Percentiles rank a stretch among this genome's conserved stretches.
These are phyloP conservation scores for Nudaria mundana DNA, from an alignment of 2,888 invertebrate genomes.

Conservation along the genomic window DNA sequence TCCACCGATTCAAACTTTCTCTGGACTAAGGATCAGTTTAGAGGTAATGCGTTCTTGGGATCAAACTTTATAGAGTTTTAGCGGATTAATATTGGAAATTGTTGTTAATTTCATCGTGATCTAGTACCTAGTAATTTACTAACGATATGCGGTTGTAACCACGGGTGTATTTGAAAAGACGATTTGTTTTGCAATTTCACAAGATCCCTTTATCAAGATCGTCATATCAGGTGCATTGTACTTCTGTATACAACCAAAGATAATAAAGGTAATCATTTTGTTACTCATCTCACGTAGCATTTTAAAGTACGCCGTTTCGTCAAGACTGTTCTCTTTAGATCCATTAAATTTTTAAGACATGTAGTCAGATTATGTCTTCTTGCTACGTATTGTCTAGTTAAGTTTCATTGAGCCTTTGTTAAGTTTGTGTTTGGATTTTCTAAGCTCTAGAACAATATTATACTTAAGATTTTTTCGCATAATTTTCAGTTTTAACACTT, in stretches of 20 bases:
- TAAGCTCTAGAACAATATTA: constrained; percentile 51
- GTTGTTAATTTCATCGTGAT: constrained; percentile 27
- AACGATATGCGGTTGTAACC: not conserved
- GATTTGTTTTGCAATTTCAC: too few relatives aligned
- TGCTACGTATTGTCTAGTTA: constrained; percentile 41
- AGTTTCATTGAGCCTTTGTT: constrained; percentile 51
- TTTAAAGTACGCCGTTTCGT: constrained; percentile 50
- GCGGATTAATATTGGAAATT: constrained; percentile 35
- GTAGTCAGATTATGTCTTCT: constrained; percentile 36
- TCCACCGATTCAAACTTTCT: constrained; percentile 39
- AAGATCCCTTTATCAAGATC: too few relatives aligned
- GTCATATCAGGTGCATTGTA: too few relatives aligned
- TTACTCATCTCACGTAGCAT: constrained; percentile 37
- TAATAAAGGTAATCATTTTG: constrained; percentile 10
- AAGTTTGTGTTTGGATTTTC: constrained; percentile 53
- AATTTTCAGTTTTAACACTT: constrained; percentile 8
- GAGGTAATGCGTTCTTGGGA: constrained; percentile 65
- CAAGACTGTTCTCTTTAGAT: constrained; percentile 59
- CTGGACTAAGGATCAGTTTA: constrained; percentile 43
- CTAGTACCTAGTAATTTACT: constrained; percentile 18
- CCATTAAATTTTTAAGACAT: too few relatives aligned
- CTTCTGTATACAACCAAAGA: too few relatives aligned
- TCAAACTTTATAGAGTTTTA: constrained; percentile 61
- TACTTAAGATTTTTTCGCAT: constrained; percentile 17
- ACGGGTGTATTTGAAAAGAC: not conserved